These are phyloP conservation scores for Lerista edwardsae DNA, from an alignment of 2,797 vertebrate genomes.

Conservation along the genomic window DNA sequence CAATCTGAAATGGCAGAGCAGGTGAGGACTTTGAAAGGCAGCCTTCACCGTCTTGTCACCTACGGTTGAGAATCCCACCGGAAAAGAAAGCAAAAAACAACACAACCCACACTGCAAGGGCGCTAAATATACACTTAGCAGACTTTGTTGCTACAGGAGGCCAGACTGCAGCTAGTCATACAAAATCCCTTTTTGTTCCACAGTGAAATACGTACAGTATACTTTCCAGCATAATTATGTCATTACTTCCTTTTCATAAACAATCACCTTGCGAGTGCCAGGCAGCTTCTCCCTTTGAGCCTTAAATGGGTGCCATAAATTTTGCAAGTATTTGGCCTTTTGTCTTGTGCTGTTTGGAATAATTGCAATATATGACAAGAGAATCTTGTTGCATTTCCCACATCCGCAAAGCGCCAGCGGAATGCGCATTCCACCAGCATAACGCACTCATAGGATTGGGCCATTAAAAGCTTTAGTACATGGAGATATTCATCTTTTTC, in stretches of 20 bases:
- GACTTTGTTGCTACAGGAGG: slow-evolving; percentile 29
- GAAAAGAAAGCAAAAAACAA: slow-evolving; percentile 28
- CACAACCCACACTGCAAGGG: slow-evolving; percentile 6
- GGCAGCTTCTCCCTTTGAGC: slow-evolving; percentile 52
- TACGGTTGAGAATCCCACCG: slow-evolving; percentile 63
- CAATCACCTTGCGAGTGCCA: slow-evolving; percentile 25
- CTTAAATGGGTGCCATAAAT: slow-evolving; percentile 51
- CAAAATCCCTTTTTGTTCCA: slow-evolving; percentile 33
- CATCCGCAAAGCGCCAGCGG: no score
- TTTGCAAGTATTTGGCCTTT: slow-evolving; percentile 48
- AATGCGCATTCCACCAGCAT: no score
- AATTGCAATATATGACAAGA: background rate
- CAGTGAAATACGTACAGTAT: slow-evolving; percentile 25
- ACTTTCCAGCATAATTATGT: slow-evolving; percentile 38
- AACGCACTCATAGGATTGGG: no score
- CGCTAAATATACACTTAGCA: slow-evolving; percentile 49
- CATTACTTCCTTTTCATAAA: slow-evolving; percentile 35
- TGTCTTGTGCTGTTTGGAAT: slow-evolving; percentile 32
- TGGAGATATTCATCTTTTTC: no score
- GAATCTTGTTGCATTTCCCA: background rate
- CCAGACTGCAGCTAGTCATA: slow-evolving; percentile 12
- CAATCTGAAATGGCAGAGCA: slow-evolving; percentile 76
- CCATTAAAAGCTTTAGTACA: no score
- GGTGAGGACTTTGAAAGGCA: slow-evolving; percentile 67
- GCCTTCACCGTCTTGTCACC: slow-evolving; percentile 57